Conservation (phyloP, 1,140 invertebrate species). For the Eupeodes corollae region DNA sequence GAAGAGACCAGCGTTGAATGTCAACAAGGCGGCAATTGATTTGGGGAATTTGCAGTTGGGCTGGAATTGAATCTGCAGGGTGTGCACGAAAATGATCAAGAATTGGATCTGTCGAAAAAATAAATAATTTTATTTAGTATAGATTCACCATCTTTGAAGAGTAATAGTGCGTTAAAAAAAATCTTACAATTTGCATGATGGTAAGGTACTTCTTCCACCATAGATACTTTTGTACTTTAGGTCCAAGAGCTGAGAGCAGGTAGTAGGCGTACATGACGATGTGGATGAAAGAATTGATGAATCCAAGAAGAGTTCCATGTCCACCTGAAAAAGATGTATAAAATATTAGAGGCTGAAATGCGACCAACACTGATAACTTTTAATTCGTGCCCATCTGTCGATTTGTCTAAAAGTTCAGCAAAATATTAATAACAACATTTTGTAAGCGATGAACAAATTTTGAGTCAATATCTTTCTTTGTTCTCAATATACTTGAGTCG, state of each 20-base stretch:
- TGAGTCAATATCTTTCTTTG: no score
- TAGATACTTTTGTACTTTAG: conserved; percentile 68
- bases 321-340: conserved; percentile 46
- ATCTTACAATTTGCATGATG: conserved; percentile 63
- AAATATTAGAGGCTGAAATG: no score
- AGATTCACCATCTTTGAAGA: not conserved
- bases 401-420: no score
- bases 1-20: conserved; percentile 65
- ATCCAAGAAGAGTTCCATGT: conserved; percentile 65
- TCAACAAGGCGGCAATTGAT: conserved; percentile 52
- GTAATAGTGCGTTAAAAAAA: not conserved
- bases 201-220: conserved; percentile 93
- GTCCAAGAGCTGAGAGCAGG: conserved; percentile 67
- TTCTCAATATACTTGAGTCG: no score
- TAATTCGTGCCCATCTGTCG: no score
- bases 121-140: conserved; percentile 1
- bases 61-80: conserved; percentile 45
- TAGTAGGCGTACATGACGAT: conserved; percentile 81
- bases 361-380: no score
- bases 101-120: conserved; percentile 60
- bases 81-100: conserved; percentile 60
- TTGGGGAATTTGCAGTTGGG: conserved; percentile 55
- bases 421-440: no score
- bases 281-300: conserved; percentile 71
- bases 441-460: no score